Evolutionary conservation across 2,888 invertebrate species (phyloP), one percentile per base, ranked within the genome.

Genomic region (Perizoma flavofasciatum): DNA sequence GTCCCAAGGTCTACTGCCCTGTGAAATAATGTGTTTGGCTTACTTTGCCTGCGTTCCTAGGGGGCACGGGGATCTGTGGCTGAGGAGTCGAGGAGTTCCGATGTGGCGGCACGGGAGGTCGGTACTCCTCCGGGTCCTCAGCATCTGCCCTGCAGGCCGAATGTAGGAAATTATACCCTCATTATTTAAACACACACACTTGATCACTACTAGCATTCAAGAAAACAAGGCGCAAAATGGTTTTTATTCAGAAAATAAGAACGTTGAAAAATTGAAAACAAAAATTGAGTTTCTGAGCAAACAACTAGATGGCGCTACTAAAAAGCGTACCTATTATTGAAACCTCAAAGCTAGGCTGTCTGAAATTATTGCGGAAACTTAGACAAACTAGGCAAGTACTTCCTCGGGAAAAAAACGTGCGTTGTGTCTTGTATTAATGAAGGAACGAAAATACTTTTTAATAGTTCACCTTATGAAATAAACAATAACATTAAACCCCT

Each of bases 21-120:
- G 22, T 22, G 22, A 2, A 22, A 22, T 22, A 3, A 22, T 22
- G 22, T 22, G 22, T 22, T n/a, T 22, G 34, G 34, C 2, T 85
- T 74, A 92, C 92, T 75, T 93, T 93, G 75, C 70, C 76, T 41
- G 92, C 85, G 71, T 93, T 93, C 54, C 90, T 75, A 41, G 87
- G 86, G 35, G 88, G 90, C 66, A 85, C 79, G 41, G 88, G 88
- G 55, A 83, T 68, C 59, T 83, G 86, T 43, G 82, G 81, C 64
- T 83, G 86, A 39, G 86, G 81, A 43, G 94, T 89, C 40, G 94
- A 94, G 41, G 96, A 93, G 86, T 95, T 96, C 70, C 97, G 93
- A 80, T 97, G 97, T 37, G 97, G 97, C 32, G 97, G 97, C 57
- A 97, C 96, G n/a, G 97, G 97, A 5, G 97, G 97, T 70, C 96